A percentile compares a stretch with the other conserved stretches of the same genome.
Conservation (phyloP, 1,140 invertebrate genomes). For the Pachyrhynchus sulphureomaculatus region DNA sequence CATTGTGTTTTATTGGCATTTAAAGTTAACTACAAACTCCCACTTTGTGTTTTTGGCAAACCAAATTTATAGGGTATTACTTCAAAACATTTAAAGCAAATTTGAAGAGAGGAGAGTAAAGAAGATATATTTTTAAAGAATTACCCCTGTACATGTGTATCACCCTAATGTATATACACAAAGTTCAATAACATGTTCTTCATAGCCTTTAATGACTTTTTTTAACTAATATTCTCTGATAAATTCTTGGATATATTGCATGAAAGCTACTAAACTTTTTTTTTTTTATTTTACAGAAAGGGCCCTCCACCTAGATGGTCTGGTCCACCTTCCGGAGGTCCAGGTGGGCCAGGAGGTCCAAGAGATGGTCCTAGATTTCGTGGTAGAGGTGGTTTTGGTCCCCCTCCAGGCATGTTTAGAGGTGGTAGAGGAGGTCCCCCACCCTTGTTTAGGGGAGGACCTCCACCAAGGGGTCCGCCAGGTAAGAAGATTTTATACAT, state of each 20-base stretch:
- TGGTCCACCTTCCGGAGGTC: slow-evolving; percentile 2
- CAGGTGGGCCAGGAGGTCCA: slow-evolving; percentile 38
- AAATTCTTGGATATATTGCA: neutral
- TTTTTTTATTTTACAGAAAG: slow-evolving; percentile 31
- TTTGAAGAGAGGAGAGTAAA: too few relatives aligned
- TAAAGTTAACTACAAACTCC: too few relatives aligned
- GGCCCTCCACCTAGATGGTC: neutral
- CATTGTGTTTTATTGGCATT: too few relatives aligned
- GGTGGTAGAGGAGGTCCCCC: slow-evolving; percentile 58
- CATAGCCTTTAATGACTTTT: slow-evolving; percentile 9
- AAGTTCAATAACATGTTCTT: too few relatives aligned
- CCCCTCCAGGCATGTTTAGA: slow-evolving; percentile 61
- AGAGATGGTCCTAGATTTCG: slow-evolving; percentile 57
- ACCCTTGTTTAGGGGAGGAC: slow-evolving; percentile 57
- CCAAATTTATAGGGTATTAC: too few relatives aligned
- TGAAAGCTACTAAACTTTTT: neutral
- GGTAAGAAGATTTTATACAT: neutral
- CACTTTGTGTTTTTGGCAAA: too few relatives aligned
- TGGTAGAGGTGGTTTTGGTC: slow-evolving; percentile 68
- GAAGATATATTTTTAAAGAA: too few relatives aligned
- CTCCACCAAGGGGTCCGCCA: slow-evolving; percentile 55
- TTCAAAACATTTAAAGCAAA: too few relatives aligned
- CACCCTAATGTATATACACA: too few relatives aligned
- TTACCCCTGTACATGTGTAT: too few relatives aligned
- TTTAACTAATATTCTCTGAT: neutral